These are phyloP conservation scores for Saxicola maurus DNA, from an alignment of 2,797 vertebrate species.

Conservation along the genomic window DNA sequence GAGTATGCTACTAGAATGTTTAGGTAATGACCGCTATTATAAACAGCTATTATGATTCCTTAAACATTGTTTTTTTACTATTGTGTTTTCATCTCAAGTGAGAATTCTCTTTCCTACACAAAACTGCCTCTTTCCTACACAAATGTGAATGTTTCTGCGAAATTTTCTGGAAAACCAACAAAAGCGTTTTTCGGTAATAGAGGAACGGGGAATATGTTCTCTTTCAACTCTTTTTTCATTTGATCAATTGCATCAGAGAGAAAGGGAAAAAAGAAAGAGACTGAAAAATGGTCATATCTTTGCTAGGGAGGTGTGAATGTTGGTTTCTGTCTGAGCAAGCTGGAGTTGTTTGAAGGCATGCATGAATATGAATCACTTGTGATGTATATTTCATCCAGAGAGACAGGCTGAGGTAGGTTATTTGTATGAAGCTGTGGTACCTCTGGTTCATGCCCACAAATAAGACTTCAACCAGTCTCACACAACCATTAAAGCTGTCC, in stretches of 20 bases:
- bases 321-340: not conserved
- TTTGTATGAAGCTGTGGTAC: not conserved
- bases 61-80: not conserved
- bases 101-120: not conserved
- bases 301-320: not conserved
- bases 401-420: not conserved
- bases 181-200: not conserved
- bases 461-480: not conserved
- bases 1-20: not conserved
- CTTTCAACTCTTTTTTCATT: slow-evolving; percentile 6
- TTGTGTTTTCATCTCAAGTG: not conserved
- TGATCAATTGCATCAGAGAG: not conserved
- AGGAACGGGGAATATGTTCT: not conserved
- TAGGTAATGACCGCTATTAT: not conserved
- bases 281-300: not conserved
- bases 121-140: not conserved
- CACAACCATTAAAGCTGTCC: not conserved
- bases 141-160: not conserved
- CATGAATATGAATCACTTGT: slow-evolving; percentile 13
- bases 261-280: not conserved
- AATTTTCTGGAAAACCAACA: not conserved
- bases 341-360: slow-evolving; percentile 7
- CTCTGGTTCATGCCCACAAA: not conserved
- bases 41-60: not conserved
- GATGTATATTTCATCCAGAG: slow-evolving; percentile 21